Evolutionary conservation across 2,113 vertebrate species (phyloP).

Genomic region (Microtus montanus): DNA sequence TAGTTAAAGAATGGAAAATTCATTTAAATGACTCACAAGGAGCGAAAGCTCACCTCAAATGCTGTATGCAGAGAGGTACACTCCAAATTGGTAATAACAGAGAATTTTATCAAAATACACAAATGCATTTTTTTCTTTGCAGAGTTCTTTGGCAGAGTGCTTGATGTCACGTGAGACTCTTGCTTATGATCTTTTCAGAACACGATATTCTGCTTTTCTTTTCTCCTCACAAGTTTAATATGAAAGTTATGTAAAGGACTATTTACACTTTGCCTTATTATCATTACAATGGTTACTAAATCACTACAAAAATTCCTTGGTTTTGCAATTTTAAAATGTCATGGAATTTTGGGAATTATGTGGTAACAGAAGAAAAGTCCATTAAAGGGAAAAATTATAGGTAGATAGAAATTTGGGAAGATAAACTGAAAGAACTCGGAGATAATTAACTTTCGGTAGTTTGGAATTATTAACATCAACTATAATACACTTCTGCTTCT

Average conservation of each 20-base stretch:
- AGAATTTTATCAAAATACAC: constrained; percentile 46
- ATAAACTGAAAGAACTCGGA: neutral
- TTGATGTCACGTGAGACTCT: constrained; percentile 40
- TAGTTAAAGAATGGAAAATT: constrained; percentile 35
- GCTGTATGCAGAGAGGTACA: neutral
- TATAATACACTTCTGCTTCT: neutral
- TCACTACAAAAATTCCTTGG: constrained; percentile 21
- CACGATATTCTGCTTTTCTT: constrained; percentile 34
- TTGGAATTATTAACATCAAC: neutral
- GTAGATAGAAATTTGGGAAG: neutral
- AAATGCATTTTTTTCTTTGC: neutral
- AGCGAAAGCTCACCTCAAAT: neutral
- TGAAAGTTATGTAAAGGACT: constrained; percentile 35
- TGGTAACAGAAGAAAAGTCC: constrained; percentile 25
- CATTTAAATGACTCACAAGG: neutral
- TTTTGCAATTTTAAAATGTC: constrained; percentile 39
- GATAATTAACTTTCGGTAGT: neutral
- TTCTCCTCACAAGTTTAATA: constrained; percentile 42
- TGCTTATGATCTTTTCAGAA: constrained; percentile 29
- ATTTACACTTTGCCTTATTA: constrained; percentile 55
- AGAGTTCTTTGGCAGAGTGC: neutral
- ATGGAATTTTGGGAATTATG: neutral
- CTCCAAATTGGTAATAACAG: constrained; percentile 11
- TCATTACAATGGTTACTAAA: constrained; percentile 46
- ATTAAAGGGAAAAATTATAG: neutral